phyloP scores from a whole-genome alignment of 2,888 invertebrate genomes.

The Pseudolycoriella hygida region DNA sequence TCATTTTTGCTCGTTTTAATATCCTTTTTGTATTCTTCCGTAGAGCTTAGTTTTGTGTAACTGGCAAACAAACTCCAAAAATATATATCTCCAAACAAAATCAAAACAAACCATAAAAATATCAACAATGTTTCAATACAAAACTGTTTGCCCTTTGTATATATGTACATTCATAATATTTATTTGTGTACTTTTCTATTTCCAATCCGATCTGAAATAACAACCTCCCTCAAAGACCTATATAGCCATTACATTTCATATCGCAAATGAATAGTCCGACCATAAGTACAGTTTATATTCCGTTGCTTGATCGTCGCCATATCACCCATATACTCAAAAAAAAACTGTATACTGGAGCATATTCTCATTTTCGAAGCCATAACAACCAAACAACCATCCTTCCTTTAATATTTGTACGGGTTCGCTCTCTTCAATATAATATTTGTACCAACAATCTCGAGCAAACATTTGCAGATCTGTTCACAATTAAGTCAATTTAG shows the following conservation, averaged over 20 bases:
- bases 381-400: neutral
- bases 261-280: neutral
- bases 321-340: too few species aligned
- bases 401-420: neutral
- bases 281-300: neutral
- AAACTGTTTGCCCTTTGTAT: neutral
- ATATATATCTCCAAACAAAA: neutral
- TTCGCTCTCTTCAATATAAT: neutral
- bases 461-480: slow-evolving; percentile 13
- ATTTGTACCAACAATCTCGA: slow-evolving; percentile 6
- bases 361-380: too few species aligned
- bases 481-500: slow-evolving; percentile 13
- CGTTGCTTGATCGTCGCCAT: neutral
- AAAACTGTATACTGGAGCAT: too few species aligned
- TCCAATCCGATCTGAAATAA: neutral
- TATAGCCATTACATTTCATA: neutral
- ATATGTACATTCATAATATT: slow-evolving; percentile 1
- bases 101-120: slow-evolving; percentile 1
- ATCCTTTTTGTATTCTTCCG: too few species aligned
- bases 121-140: slow-evolving; percentile 1
- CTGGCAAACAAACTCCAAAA: too few species aligned
- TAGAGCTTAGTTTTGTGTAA: too few species aligned
- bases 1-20: too few species aligned
- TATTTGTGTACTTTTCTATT: slow-evolving; percentile 4
- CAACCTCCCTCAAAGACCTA: neutral